Conservation (phyloP, 2,113 vertebrate genomes). For the Corvus hawaiiensis region DNA sequence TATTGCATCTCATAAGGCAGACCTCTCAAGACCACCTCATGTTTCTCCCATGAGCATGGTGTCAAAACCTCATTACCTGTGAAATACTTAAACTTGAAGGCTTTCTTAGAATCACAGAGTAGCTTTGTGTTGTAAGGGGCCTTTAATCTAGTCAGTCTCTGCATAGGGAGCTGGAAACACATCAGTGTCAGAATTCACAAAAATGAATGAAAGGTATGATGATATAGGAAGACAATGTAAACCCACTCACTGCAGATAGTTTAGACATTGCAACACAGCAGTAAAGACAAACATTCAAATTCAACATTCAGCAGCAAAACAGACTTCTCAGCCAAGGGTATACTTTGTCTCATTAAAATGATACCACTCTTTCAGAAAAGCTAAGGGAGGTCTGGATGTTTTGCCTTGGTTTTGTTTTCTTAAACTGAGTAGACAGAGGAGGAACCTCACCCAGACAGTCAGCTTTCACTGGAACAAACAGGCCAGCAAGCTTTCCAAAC, state of each 20-base stretch:
- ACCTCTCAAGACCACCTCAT: neutral
- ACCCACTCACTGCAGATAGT: neutral
- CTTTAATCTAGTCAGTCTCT: neutral
- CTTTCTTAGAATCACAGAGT: neutral
- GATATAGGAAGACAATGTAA: neutral
- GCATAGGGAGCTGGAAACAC: neutral
- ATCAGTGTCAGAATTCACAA: neutral
- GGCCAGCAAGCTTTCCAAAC: neutral
- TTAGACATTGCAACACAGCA: constrained; percentile 21
- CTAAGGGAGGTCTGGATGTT: neutral
- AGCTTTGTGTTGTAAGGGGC: neutral
- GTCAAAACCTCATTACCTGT: neutral
- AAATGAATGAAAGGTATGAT: neutral
- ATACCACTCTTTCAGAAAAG: neutral
- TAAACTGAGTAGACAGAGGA: neutral
- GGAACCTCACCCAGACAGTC: neutral
- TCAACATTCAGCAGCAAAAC: neutral
- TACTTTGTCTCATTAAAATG: neutral
- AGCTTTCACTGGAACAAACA: constrained; percentile 13
- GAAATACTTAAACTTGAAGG: neutral
- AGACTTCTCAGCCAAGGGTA: neutral
- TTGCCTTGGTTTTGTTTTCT: neutral
- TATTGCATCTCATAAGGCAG: neutral
- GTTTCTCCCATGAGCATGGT: neutral
- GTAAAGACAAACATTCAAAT: constrained; percentile 28